Evolutionary conservation across 1,140 invertebrate species (phyloP), one percentile per base, ranked within the genome.

Genomic region (Euglossa dilemma): DNA sequence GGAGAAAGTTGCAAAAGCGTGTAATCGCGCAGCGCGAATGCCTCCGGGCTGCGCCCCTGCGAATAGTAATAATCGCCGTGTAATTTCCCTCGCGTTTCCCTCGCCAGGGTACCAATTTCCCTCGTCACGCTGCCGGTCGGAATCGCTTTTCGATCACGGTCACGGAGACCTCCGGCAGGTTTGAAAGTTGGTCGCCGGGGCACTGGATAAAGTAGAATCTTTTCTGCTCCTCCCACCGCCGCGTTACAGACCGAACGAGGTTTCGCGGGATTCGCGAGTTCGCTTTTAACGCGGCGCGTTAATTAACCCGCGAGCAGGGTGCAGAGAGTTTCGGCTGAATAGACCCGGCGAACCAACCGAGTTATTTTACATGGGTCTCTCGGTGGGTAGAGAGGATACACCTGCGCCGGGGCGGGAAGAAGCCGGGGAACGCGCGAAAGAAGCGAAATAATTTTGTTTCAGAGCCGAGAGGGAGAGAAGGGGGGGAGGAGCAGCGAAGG

Each of bases 371-470:
- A 45, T 25, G 36, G 74, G n/a, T n/a, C n/a, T n/a, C n/a, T n/a
- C n/a, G n/a, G n/a, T n/a, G n/a, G n/a, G n/a, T n/a, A n/a, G n/a
- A n/a, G n/a, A n/a, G n/a, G n/a, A n/a, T n/a, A n/a, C n/a, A 83
- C 84, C 84, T 87, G 84, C 83, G 82, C 82, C n/a, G n/a, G 84
- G 57, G 78, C 69, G 52, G 74, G 73, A 63, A 79, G 77, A 25
- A 23, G 16, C 36, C 59, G 61, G 47, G 47, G 20, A 64, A 45
- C 57, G 28, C 25, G 59, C 54, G 75, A 73, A 75, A 73, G 69
- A 76, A 73, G 72, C 80, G 83, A 85, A 90, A 90, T 84, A 90
- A 89, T 91, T 90, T 91, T 89, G 89, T 90, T 90, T 88, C 84
- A 63, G 76, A n/a, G 63, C 66, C 50, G 5, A 9, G 50, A 76